Evolutionary conservation across 2,888 invertebrate genomes (phyloP), one percentile per base, ranked within the genome.

Genomic region (Psylliodes chrysocephalus): DNA sequence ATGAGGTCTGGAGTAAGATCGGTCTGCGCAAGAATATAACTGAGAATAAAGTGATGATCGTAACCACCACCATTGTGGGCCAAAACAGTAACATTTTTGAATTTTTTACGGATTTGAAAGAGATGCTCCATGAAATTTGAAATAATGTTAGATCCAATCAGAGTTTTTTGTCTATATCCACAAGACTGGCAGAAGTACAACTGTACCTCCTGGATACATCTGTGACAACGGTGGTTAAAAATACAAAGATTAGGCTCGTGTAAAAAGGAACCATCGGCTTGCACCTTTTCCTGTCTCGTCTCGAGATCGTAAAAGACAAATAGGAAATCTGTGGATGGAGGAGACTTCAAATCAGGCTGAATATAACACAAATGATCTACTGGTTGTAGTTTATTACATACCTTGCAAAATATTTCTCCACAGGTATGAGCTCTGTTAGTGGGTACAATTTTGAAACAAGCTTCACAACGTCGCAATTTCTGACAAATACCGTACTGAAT

Each of bases 271-370:
- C 51, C 52, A 10, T 59, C 54, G 1, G 17, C n/a, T 19, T 25
- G 10, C n/a, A 44, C 28, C 19, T 46, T 60, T 30, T 70, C 64
- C 30, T 71, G 69, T 5, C 51, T 56, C 0, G 67, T 69, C 53
- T 73, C 71, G 6, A 73, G 60, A 44, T 72, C 69, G 30, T 67
- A 71, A 55, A 71, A 71, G 25, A 71, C 51, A 35, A 66, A 69
- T 12, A 67, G 40, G 35, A 56, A 22, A 22, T 62, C 42, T 47
- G 60, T 33, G 10, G 42, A n/a, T 19, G 44, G 44, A 6, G 62
- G 64, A 25, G 12, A 59, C 2, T 19, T 4, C 8, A 18, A 38
- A 14, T 63, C 59, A 1, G 53, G 51, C 14, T 54, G 46, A 55
- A 71, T 65, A 22, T 53, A 65, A 52, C 69, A 70, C 1, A 53